Evolutionary conservation across 2,888 invertebrate genomes (phyloP).

Genomic region (Atrina japonica): DNA sequence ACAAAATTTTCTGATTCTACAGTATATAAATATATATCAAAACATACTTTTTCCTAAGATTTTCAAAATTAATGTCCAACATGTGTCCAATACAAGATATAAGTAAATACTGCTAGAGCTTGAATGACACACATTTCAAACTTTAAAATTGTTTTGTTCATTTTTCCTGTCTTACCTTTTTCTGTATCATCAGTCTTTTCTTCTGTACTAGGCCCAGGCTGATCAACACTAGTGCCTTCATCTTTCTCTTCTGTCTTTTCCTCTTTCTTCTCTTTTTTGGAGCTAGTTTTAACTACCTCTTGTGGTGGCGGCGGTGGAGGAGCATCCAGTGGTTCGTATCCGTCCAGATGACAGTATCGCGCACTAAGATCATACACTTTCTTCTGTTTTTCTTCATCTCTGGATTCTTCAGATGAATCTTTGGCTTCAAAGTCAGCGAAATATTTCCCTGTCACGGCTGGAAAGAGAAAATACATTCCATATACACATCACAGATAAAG

Average conservation of each 20-base stretch:
- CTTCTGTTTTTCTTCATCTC: slow-evolving; percentile 70
- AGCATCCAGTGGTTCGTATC: slow-evolving; percentile 69
- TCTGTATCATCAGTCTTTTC: neutral
- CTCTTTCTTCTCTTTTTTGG: slow-evolving; percentile 33
- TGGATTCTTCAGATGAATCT: slow-evolving; percentile 68
- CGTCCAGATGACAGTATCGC: slow-evolving; percentile 68
- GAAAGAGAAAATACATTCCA: slow-evolving; percentile 1
- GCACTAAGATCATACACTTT: slow-evolving; percentile 71
- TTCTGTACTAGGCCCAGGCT: neutral
- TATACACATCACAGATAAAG: neutral
- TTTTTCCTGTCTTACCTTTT: neutral
- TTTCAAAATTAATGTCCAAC: no score
- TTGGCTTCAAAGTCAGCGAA: slow-evolving; percentile 60
- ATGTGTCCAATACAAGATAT: no score
- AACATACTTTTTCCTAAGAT: no score
- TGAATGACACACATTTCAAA: no score
- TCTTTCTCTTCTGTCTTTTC: slow-evolving; percentile 32
- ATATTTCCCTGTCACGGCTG: slow-evolving; percentile 71
- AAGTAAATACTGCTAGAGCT: no score
- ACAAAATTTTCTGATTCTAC: no score
- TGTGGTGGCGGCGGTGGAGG: slow-evolving; percentile 58
- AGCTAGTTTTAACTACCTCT: slow-evolving; percentile 33
- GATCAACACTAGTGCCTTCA: slow-evolving; percentile 15
- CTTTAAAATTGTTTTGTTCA: neutral
- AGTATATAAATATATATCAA: no score